These are phyloP conservation scores for Riparia riparia DNA, from an alignment of 2,113 vertebrate genomes.

Conservation along the genomic window DNA sequence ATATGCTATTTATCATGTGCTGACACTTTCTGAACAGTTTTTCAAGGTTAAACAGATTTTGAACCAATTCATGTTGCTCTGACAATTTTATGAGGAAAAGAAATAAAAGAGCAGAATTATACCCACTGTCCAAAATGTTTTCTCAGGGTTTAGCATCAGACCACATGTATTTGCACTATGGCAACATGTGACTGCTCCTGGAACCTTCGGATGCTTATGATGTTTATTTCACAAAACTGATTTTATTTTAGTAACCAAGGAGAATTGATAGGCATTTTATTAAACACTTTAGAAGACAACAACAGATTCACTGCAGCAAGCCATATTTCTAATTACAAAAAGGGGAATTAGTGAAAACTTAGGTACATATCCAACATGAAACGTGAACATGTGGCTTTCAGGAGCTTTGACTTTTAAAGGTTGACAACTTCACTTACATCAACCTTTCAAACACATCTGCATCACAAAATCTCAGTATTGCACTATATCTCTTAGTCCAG, in stretches of 20 bases:
- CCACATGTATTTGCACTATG: neutral
- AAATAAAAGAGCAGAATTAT: neutral
- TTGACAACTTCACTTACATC: neutral
- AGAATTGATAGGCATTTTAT: neutral
- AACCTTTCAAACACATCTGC: neutral
- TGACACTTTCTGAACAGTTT: neutral
- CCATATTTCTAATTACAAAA: neutral
- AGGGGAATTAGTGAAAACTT: neutral
- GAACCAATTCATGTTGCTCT: neutral
- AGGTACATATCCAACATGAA: neutral
- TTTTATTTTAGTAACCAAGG: conserved; percentile 20
- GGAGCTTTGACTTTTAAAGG: neutral
- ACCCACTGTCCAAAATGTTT: neutral
- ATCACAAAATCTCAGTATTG: conserved; percentile 20
- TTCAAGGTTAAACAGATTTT: neutral
- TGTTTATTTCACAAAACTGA: neutral
- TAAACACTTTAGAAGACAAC: neutral
- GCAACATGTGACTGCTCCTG: fast-evolving
- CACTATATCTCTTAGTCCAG: neutral
- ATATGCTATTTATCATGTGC: neutral
- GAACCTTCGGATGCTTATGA: neutral
- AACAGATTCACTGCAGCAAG: neutral
- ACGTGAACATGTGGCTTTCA: neutral
- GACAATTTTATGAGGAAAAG: neutral
- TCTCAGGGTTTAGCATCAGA: neutral